A percentile compares a stretch with the other conserved stretches of the same genome.
phyloP scores from a whole-genome alignment of 2,888 invertebrate species.

The Diaperis boleti region DNA sequence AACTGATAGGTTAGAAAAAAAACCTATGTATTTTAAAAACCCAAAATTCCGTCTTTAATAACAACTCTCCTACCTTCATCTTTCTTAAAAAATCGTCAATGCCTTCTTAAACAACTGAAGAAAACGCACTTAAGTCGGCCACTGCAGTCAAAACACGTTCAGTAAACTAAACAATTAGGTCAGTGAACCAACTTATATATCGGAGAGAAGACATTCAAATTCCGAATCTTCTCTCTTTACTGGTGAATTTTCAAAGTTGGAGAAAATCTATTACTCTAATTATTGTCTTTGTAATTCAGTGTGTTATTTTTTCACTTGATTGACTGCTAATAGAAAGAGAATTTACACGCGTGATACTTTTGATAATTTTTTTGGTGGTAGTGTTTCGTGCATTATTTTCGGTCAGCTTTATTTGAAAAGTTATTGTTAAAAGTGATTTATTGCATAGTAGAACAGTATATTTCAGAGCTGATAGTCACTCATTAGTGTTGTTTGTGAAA shows the following conservation, averaged over 20 bases:
- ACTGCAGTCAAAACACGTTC: conserved; percentile 41
- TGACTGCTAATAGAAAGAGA: neutral
- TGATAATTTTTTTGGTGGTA: neutral
- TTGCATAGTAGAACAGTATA: too few relatives aligned
- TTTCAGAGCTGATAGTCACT: too few relatives aligned
- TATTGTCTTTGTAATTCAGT: conserved; percentile 16
- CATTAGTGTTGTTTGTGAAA: too few relatives aligned
- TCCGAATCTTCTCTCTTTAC: conserved; percentile 42
- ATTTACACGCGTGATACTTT: neutral
- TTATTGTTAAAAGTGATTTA: too few relatives aligned
- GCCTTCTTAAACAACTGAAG: neutral
- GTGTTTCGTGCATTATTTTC: too few relatives aligned
- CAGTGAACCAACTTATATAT: conserved; percentile 65
- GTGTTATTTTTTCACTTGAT: conserved; percentile 17
- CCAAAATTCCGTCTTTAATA: neutral
- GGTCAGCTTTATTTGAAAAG: too few relatives aligned
- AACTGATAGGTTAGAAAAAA: neutral
- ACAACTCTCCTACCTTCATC: too few relatives aligned
- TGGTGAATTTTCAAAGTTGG: conserved; percentile 13
- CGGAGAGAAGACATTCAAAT: conserved; percentile 44
- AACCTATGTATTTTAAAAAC: neutral
- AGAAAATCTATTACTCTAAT: conserved; percentile 16
- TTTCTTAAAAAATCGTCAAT: neutral
- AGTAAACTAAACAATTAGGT: conserved; percentile 65
- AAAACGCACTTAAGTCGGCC: conserved; percentile 23